Base-by-base conservation (phyloP, 2,888 invertebrate genomes). In the Abscondita cerata region DNA sequence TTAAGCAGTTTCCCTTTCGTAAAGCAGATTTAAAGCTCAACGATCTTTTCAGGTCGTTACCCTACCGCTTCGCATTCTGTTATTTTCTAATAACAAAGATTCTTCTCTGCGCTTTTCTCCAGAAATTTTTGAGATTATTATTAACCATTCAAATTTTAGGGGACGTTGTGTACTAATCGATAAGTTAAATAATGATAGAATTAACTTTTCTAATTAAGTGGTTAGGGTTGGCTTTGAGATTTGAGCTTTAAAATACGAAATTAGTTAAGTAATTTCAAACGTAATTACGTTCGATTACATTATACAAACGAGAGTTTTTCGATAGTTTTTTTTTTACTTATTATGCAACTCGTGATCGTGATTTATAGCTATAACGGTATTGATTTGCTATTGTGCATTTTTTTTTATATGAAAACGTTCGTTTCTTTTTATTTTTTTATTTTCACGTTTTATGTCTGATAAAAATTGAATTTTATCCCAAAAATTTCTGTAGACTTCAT, bases 71-170 rank as follows among this genome's bases (percentile, higher is more conserved):
- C 48, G 31, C 31, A 48, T 48, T 48, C 48, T 31, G n/a, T 25
- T 16, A 48, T 40, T 48, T 48, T 48, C 48, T 48, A 48, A 48
- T 48, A 48, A 48, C 31, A 31, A 25, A 48, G 48, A 48, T 48
- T 48, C 25, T 48, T 48, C 48, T 31, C 40, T 13, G 12, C 15
- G 40, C 40, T 19, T 48, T 25, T 48, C 31, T 25, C 31, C 48
- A 15, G 25, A 48, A 25, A 13, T 48, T 48, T 15, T 40, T 40
- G 20, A 13, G 25, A 25, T 48, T 48, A 48, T 48, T 48, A 48
- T 48, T 48, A 48, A 31, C 13, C 15, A 40, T 40, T 40, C 40
- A 40, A 40, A 13, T 8, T 40, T 12, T 15, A 13, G 13, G 40
- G 15, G 12, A 40, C 40, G 13, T 15, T 40, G 40, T 40, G 15